Conservation (phyloP, 2,113 vertebrate species). For the Myocastor coypus region DNA sequence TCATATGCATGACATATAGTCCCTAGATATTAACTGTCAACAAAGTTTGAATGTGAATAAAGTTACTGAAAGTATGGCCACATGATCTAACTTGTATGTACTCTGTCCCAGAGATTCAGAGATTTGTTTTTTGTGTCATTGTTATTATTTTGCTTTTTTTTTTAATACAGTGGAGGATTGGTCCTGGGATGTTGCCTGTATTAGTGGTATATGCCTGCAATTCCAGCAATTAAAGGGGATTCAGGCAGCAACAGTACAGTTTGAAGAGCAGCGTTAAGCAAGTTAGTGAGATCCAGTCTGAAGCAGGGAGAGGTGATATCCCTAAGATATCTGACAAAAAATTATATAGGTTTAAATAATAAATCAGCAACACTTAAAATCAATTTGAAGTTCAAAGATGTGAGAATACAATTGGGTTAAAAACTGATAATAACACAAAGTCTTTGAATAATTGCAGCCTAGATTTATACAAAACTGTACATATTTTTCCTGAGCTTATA, state of each 20-base stretch:
- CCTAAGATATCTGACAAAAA: neutral
- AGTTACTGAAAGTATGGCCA: neutral
- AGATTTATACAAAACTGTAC: slow-evolving; percentile 59
- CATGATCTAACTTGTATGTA: neutral
- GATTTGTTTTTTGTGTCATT: neutral
- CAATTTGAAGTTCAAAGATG: slow-evolving; percentile 61
- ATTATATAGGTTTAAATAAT: neutral
- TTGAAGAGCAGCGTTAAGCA: neutral
- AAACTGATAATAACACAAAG: slow-evolving; percentile 65
- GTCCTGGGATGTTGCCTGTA: neutral
- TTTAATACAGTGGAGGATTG: too few species aligned
- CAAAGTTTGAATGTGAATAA: neutral
- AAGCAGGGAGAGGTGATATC: neutral
- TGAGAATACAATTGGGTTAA: slow-evolving; percentile 69
- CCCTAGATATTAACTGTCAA: neutral
- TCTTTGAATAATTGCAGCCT: slow-evolving; percentile 72
- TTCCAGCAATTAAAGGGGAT: neutral
- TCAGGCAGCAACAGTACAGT: neutral
- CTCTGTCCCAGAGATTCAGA: neutral
- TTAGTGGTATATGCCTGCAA: neutral
- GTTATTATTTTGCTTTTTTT: neutral
- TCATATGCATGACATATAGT: neutral
- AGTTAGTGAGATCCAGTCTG: neutral
- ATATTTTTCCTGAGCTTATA: slow-evolving; percentile 70
- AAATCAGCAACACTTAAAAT: neutral